Evolutionary conservation across 2,888 invertebrate genomes (phyloP), one percentile per base, ranked within the genome.

Genomic region (Cabera pusaria): DNA sequence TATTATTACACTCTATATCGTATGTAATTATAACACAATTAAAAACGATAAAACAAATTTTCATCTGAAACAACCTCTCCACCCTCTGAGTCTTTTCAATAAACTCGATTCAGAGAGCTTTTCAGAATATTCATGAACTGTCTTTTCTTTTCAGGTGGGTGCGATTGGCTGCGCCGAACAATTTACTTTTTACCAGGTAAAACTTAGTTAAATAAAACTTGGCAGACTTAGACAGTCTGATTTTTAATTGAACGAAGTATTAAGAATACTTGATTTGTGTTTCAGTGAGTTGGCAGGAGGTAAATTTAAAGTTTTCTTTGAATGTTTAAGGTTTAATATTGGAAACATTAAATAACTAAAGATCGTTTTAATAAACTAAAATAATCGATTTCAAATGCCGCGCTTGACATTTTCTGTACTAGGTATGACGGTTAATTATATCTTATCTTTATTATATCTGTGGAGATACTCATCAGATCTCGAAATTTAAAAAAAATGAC

Each of bases 41-140:
- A n/a, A n/a, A n/a, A n/a, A n/a, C n/a, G n/a, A n/a, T n/a, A n/a
- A n/a, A n/a, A n/a, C n/a, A n/a, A n/a, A n/a, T n/a, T n/a, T n/a
- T 14, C 14, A 3, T 14, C 14, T 14, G 2, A 3, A 14, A 55
- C 37, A 51, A 50, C 43, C 51, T 57, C 53, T 54, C 56, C 59
- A 53, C 57, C 56, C n/a, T n/a, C 14, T 14, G 55, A 70, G 72
- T 70, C 72, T 71, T 82, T 83, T 81, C 81, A 84, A 84, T 85
- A 82, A 85, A 79, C 71, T 80, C 72, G 58, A 49, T 65, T 34
- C 68, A 83, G 76, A 86, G 81, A 83, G 79, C 77, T 54, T 76
- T 69, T 64, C 69, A 63, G 85, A 86, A 86, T 88, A 88, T 88
- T 88, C 85, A 88, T 85, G 83, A 78, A 71, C 62, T 69, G 72